Evolutionary conservation across 2,113 vertebrate genomes (phyloP).

Genomic region (Sturnus vulgaris): DNA sequence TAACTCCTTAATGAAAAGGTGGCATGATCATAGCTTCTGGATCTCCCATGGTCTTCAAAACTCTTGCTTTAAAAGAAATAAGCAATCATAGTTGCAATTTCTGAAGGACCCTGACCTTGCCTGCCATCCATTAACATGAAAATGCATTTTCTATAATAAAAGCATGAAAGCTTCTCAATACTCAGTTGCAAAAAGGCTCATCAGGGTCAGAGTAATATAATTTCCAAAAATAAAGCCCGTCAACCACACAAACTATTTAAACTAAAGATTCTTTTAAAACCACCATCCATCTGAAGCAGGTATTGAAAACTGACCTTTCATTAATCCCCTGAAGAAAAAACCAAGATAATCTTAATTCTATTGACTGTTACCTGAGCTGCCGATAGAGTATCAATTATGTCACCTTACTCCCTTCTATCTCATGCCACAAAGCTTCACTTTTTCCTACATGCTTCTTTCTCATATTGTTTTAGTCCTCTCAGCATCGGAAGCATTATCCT

Average conservation of each 20-base stretch:
- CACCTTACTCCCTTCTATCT: neutral
- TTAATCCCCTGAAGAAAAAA: neutral
- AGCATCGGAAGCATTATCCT: neutral
- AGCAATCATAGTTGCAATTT: neutral
- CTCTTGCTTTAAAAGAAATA: neutral
- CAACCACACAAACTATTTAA: neutral
- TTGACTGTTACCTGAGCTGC: slow-evolving; percentile 13
- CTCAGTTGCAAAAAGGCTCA: neutral
- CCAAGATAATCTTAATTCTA: neutral
- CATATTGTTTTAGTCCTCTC: neutral
- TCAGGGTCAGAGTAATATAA: neutral
- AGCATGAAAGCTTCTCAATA: neutral
- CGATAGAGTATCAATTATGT: neutral
- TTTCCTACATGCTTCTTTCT: neutral
- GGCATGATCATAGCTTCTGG: neutral
- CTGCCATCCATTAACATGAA: neutral
- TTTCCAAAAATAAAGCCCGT: neutral
- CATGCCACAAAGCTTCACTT: neutral
- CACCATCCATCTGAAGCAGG: neutral
- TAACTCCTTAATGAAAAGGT: neutral
- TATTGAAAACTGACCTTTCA: neutral
- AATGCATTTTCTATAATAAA: neutral
- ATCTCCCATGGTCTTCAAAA: neutral
- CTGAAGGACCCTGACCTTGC: neutral
- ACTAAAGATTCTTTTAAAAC: neutral